Percentiles rank a stretch among this genome's conserved stretches.
Evolutionary conservation across 2,113 vertebrate genomes (phyloP).

Genomic region (Xiphias gladius): DNA sequence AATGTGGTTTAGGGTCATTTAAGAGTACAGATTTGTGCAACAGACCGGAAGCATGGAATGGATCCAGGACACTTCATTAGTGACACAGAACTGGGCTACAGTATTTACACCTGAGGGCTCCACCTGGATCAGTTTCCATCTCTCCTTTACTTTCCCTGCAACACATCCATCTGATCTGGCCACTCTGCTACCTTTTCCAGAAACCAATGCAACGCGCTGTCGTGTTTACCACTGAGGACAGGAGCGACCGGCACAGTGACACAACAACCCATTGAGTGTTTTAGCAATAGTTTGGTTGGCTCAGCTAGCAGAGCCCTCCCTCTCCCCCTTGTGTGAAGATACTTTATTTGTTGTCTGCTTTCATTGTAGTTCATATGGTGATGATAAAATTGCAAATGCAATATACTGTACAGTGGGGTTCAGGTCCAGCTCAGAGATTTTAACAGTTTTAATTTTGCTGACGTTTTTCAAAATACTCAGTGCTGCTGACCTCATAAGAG

Average conservation of each 20-base stretch:
- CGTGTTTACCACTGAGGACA: conserved; percentile 64
- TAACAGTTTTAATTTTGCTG: not conserved
- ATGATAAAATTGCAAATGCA: not conserved
- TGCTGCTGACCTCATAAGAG: not conserved
- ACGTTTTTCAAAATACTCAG: not conserved
- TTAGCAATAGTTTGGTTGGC: conserved; percentile 46
- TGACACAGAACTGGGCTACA: conserved; percentile 44
- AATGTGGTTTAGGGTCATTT: not conserved
- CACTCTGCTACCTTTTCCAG: conserved; percentile 38
- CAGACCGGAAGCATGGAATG: conserved; percentile 20
- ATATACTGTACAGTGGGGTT: not conserved
- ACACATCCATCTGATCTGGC: conserved; percentile 56
- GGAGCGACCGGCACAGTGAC: conserved; percentile 33
- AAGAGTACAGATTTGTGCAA: not conserved
- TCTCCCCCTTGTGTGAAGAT: conserved; percentile 16
- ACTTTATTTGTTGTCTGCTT: conserved; percentile 46
- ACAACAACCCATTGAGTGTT: conserved; percentile 45
- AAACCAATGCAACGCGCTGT: conserved; percentile 57
- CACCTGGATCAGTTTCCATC: conserved; percentile 68
- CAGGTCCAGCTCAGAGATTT: not conserved
- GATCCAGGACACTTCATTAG: conserved; percentile 66
- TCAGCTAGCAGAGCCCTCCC: not conserved
- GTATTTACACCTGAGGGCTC: conserved; percentile 55
- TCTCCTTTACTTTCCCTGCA: conserved; percentile 17
- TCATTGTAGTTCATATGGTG: conserved; percentile 1